Evolutionary conservation across 2,113 vertebrate genomes (phyloP), one percentile per base, ranked within the genome.

Genomic region (Callipepla californica): DNA sequence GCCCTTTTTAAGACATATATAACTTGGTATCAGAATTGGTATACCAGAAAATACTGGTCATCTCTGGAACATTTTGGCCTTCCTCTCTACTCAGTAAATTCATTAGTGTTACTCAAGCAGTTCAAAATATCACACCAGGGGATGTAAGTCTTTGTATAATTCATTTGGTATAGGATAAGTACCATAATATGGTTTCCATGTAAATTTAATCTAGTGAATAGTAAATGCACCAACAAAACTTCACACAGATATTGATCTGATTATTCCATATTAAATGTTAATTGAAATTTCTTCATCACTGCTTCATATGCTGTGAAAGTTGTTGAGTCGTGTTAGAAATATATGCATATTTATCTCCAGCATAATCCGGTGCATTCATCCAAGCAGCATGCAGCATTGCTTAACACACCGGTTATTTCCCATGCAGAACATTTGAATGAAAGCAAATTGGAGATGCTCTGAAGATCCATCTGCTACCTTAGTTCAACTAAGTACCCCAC

Each of bases 221-320:
- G 28, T 50, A 87, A 73, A 79, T 50, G 40, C 23, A 76, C 30
- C 48, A 80, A 34, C 23, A 91, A 85, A 92, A 89, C 58, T 30
- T 76, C 63, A 47, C 44, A 34, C 1, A 28, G 11, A 21, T 87
- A 89, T 90, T 79, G 83, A 89, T 85, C 66, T 81, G 80, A 47
- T 95, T 90, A 72, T 92, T 93, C 34, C 9, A 23, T 79, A 57
- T 92, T 84, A 92, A 94, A 86, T 93, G 89, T 88, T 90, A 93
- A 92, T 70, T 47, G 30, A 57, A 79, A n/a, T 86, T 90, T 66
- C 83, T 92, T 67, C 55, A 80, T 78, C 48, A 44, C 23, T 44
- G 70, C 70, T 74, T 55, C 28, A 32, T 32, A 48, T 66, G 23
- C 36, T 53, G 6, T 48, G 77, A 79, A 94, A 69, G 20, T 57